Percentiles rank a stretch among this genome's conserved stretches.
Conservation (phyloP, 2,797 vertebrate species). For the Myripristis murdjan region DNA sequence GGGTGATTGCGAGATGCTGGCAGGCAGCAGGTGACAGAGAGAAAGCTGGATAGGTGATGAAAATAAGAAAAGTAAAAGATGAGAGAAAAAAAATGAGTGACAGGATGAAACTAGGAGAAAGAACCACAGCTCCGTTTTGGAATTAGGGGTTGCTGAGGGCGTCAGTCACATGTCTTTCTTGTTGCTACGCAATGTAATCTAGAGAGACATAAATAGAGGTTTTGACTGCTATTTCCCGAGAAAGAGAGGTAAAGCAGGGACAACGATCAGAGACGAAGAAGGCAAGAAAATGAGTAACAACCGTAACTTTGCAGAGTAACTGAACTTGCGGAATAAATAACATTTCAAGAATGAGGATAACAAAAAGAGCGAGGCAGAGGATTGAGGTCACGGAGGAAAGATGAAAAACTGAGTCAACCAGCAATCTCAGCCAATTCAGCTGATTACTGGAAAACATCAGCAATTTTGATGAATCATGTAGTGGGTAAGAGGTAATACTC, state of each 20-base stretch:
- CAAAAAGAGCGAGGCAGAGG: constrained; percentile 3
- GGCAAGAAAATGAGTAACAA: constrained; percentile 10
- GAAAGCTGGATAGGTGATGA: constrained; percentile 31
- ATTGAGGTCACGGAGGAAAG: constrained; percentile 26
- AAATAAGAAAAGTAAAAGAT: neutral
- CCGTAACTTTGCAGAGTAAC: neutral
- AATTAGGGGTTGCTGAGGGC: constrained; percentile 33
- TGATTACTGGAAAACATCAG: constrained; percentile 10
- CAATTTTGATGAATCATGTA: constrained; percentile 24
- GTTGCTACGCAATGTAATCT: constrained; percentile 61
- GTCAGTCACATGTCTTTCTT: constrained; percentile 49
- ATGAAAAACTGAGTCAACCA: neutral
- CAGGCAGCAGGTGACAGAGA: constrained; percentile 34
- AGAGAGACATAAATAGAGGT: constrained; percentile 55
- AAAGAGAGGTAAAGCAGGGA: constrained; percentile 29
- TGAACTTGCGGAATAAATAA: neutral
- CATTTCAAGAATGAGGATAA: constrained; percentile 5
- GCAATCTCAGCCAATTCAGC: neutral
- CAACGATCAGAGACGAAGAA: neutral
- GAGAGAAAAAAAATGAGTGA: constrained; percentile 16
- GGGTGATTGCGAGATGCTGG: constrained; percentile 43
- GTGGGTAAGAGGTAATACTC: constrained; percentile 31
- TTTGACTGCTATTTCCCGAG: constrained; percentile 37
- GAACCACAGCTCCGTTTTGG: constrained; percentile 5
- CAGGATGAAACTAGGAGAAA: constrained; percentile 17